Evolutionary conservation across 2,888 invertebrate genomes (phyloP).

Genomic region (Selenia dentaria): DNA sequence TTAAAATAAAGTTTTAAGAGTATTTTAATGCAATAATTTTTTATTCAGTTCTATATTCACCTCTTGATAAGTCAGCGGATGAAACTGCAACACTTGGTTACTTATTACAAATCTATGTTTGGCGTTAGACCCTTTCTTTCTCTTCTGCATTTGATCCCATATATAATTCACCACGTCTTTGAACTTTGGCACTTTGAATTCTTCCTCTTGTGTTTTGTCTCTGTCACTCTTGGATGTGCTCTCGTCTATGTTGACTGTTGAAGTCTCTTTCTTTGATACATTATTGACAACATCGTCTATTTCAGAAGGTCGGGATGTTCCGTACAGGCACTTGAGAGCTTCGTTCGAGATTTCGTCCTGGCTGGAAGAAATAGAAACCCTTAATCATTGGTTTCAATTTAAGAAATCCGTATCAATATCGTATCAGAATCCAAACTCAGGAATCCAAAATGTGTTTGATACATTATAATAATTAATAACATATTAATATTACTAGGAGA

Average conservation of each 20-base stretch:
- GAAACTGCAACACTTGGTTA: conserved; percentile 89
- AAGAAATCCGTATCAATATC: too few relatives aligned
- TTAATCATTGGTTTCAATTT: too few relatives aligned
- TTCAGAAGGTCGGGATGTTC: conserved; percentile 83
- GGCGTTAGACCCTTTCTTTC: conserved; percentile 83
- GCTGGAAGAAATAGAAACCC: conserved; percentile 53
- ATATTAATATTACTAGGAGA: too few relatives aligned
- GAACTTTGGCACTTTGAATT: conserved; percentile 88
- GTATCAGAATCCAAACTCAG: too few relatives aligned
- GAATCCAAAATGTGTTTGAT: too few relatives aligned
- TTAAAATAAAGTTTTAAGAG: too few relatives aligned
- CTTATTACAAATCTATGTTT: conserved; percentile 86
- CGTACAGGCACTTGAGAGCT: conserved; percentile 90
- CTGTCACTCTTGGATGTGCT: conserved; percentile 71
- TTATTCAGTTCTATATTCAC: conserved; percentile 80
- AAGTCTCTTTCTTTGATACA: conserved; percentile 65
- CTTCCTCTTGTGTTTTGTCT: conserved; percentile 48
- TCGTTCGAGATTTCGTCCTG: conserved; percentile 91
- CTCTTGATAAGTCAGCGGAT: conserved; percentile 89
- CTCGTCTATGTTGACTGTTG: conserved; percentile 57
- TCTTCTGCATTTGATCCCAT: conserved; percentile 86
- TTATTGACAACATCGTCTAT: conserved; percentile 80
- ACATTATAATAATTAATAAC: too few relatives aligned
- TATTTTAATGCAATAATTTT: too few relatives aligned
- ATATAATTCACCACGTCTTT: conserved; percentile 89